These are phyloP conservation scores for Plutella xylostella DNA, from an alignment of 2,888 invertebrate species.

Conservation along the genomic window DNA sequence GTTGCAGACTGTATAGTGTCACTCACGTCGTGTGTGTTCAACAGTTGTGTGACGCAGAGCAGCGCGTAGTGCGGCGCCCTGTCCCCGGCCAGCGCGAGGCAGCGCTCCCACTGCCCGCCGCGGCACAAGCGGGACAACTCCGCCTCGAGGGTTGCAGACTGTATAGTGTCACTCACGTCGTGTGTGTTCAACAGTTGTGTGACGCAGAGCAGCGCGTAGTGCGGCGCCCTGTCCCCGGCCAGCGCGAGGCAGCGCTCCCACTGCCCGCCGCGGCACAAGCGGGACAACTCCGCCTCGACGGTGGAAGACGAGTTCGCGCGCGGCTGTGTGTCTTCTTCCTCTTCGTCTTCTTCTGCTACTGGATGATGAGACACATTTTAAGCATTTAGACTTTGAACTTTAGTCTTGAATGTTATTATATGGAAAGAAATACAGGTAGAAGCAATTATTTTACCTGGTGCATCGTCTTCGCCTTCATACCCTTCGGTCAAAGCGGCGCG, in stretches of 20 bases:
- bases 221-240: constrained; percentile 43
- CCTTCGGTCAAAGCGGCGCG: constrained; percentile 48
- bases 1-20: too few species aligned
- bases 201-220: constrained; percentile 51
- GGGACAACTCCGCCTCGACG: constrained; percentile 40
- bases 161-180: constrained; percentile 26
- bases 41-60: constrained; percentile 46
- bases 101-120: constrained; percentile 51
- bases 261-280: constrained; percentile 53
- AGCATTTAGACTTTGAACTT: neutral
- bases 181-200: constrained; percentile 50
- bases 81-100: constrained; percentile 48
- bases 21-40: constrained; percentile 44
- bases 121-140: constrained; percentile 52
- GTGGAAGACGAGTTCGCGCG: constrained; percentile 17
- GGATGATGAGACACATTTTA: neutral
- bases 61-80: constrained; percentile 51
- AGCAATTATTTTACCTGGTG: constrained; percentile 33
- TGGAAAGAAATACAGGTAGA: too few species aligned
- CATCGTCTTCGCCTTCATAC: constrained; percentile 34
- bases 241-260: constrained; percentile 59
- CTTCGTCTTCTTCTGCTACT: constrained; percentile 28
- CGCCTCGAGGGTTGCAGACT: constrained; percentile 24
- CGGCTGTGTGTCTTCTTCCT: constrained; percentile 27
- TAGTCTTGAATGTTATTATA: neutral